These are phyloP conservation scores for Phalacrocorax aristotelis DNA, from an alignment of 2,113 vertebrate genomes.

Conservation along the genomic window DNA sequence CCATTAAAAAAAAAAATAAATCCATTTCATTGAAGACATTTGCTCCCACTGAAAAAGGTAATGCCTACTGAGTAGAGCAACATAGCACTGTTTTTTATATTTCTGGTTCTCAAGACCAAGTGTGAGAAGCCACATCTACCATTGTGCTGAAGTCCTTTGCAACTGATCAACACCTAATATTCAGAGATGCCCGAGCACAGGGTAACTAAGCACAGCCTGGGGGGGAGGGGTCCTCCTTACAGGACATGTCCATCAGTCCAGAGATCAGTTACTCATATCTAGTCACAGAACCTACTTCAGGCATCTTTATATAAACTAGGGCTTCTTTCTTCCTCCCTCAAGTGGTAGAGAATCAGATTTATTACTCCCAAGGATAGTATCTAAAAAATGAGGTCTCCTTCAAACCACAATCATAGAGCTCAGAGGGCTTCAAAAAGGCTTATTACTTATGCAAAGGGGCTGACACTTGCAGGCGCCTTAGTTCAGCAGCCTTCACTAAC, in stretches of 20 bases:
- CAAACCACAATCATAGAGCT: background rate
- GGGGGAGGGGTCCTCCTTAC: background rate
- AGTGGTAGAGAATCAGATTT: background rate
- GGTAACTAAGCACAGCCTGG: background rate
- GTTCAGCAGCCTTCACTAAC: background rate
- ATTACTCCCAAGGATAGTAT: background rate
- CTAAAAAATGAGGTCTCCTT: background rate
- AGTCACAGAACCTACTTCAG: background rate
- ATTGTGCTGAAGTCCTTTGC: background rate
- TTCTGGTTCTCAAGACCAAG: background rate
- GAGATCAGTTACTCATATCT: background rate
- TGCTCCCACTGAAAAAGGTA: background rate
- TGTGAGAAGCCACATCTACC: background rate
- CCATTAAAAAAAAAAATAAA: background rate
- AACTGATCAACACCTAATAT: too few species aligned
- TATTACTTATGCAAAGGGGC: background rate
- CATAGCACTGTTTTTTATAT: background rate
- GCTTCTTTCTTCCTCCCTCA: background rate
- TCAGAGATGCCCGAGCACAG: background rate
- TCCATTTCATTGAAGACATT: background rate
- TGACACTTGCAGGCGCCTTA: background rate
- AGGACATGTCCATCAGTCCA: background rate
- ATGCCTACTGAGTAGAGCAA: background rate
- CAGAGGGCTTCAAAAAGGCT: background rate
- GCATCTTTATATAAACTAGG: background rate